Percentiles rank a stretch among this genome's conserved stretches.
phyloP scores from a whole-genome alignment of 2,797 vertebrate genomes.

The Urocyon cinereoargenteus region DNA sequence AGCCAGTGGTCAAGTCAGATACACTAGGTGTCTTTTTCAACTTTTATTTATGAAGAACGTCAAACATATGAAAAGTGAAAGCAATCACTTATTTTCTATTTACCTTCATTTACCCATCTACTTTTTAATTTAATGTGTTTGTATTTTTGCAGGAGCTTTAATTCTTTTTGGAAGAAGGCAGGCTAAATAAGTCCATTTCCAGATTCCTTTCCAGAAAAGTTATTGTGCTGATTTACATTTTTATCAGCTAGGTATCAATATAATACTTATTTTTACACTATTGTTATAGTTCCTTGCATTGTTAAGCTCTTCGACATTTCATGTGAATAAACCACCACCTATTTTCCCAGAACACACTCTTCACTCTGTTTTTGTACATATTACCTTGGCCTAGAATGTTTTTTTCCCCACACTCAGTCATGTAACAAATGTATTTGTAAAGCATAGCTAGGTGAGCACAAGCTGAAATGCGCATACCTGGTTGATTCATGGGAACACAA shows the following conservation, averaged over 20 bases:
- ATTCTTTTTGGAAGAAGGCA: neutral
- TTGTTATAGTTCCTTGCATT: neutral
- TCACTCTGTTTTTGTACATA: neutral
- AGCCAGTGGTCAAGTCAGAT: neutral
- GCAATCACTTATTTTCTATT: neutral
- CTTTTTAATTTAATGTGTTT: constrained; percentile 19
- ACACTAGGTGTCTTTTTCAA: neutral
- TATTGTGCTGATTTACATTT: constrained; percentile 21
- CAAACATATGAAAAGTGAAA: neutral
- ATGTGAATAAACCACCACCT: neutral
- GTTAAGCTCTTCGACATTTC: neutral
- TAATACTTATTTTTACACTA: neutral
- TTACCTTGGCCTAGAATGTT: neutral
- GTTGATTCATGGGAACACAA: constrained; percentile 46
- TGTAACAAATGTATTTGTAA: constrained; percentile 29
- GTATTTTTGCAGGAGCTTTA: neutral
- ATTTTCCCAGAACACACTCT: neutral
- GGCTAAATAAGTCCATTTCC: neutral
- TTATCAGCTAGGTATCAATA: neutral
- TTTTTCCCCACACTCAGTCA: neutral
- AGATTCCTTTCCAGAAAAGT: neutral
- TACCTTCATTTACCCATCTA: neutral
- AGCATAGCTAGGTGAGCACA: constrained; percentile 5
- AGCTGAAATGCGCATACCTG: neutral
- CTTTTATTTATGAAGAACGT: neutral